Conservation (phyloP, 2,888 invertebrate genomes). For the Balanococcus diminutus region DNA sequence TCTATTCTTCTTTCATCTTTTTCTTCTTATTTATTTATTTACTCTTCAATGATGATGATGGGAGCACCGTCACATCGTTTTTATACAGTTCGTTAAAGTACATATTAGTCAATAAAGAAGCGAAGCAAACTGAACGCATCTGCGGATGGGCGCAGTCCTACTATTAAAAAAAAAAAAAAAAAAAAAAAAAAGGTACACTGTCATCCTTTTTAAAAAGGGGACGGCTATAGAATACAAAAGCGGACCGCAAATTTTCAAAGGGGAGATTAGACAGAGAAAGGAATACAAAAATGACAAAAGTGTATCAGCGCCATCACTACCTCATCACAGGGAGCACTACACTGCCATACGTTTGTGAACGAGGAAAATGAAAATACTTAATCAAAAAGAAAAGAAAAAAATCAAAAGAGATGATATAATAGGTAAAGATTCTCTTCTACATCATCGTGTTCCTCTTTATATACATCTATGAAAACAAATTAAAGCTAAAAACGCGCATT, state of each 20-base stretch:
- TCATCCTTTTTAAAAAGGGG: slow-evolving; percentile 55
- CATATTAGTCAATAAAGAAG: background rate
- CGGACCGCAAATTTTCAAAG: background rate
- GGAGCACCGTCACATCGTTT: no score
- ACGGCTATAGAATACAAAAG: slow-evolving; percentile 34
- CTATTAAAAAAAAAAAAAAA: background rate
- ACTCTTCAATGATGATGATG: background rate
- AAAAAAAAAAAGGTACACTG: slow-evolving; percentile 50
- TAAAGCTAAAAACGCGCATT: slow-evolving; percentile 45
- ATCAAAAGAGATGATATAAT: background rate
- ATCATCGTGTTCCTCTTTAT: background rate
- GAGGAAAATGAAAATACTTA: slow-evolving; percentile 3
- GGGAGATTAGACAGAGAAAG: background rate
- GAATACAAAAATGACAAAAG: background rate
- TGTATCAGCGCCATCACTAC: background rate
- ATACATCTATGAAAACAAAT: slow-evolving; percentile 33
- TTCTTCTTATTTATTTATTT: background rate
- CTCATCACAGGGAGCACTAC: no score
- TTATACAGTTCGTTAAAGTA: background rate
- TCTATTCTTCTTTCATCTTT: background rate
- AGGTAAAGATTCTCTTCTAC: slow-evolving; percentile 15
- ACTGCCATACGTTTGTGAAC: background rate
- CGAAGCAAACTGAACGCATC: no score
- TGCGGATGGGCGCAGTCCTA: background rate
- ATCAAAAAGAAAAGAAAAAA: background rate